Evolutionary conservation across 2,797 vertebrate genomes (phyloP), one percentile per base, ranked within the genome.

Genomic region (Chanos chanos): DNA sequence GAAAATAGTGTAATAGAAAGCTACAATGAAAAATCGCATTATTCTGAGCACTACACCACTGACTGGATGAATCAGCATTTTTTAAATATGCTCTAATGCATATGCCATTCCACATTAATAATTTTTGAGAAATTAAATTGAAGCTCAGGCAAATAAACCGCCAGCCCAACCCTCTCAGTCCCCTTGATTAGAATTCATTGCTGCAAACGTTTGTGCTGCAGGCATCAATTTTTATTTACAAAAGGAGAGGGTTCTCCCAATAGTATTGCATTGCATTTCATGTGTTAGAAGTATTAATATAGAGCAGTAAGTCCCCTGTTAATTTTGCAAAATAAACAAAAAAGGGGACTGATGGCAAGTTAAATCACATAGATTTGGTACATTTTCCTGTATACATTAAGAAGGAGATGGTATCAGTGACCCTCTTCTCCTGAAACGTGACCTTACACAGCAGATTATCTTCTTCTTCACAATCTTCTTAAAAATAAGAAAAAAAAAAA

Each of bases 31-130:
- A 13, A n/a, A 15, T 12, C 6, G 13, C 22, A 25, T 43, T 57
- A 43, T 18, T 21, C 18, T 22, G 19, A 24, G 43, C 19, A 21
- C 31, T 41, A 15, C n/a, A n/a, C n/a, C n/a, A n/a, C n/a, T n/a
- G n/a, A n/a, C n/a, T n/a, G 60, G 72, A 33, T 57, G 15, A 72
- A 71, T 71, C 61, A 61, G 34, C 31, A 13, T 37, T 39, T 49
- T 24, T 58, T 21, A 10, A 5, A 36, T 47, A 30, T 47, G 1
- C 7, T 34, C 37, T 39, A 16, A 28, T 16, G 12, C 10, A 7
- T 45, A 7, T 15, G 8, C 37, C 39, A 16, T 28, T 16, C 12
- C 10, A 7, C 45, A 7, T 15, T 8, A 40, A 15, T 41, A 27
- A 51, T 51, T 61, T 40, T 7, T 7, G 1, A 47, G 22, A 37